A percentile compares a stretch with the other conserved stretches of the same genome.
Evolutionary conservation across 2,797 vertebrate genomes (phyloP).

Genomic region (Microhierax caerulescens): DNA sequence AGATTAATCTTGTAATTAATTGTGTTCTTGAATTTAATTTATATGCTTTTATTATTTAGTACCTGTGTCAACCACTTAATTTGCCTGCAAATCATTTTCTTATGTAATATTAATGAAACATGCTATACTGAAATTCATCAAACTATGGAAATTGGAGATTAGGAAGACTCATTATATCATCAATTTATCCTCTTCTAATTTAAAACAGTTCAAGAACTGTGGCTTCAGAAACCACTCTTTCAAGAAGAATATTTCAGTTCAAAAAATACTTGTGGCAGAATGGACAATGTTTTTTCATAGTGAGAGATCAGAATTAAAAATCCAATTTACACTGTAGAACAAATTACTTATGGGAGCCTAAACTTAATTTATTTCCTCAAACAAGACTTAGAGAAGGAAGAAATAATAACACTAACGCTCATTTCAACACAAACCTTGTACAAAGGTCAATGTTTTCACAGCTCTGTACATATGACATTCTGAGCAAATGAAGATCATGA

Average conservation of each 20-base stretch:
- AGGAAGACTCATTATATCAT: constrained; percentile 13
- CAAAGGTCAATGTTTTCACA: not conserved
- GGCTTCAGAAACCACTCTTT: not conserved
- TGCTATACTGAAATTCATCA: constrained; percentile 47
- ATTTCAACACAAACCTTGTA: not conserved
- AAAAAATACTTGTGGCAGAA: not conserved
- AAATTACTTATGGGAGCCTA: not conserved
- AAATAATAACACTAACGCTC: not conserved
- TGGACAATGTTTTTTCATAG: not conserved
- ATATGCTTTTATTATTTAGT: constrained; percentile 60
- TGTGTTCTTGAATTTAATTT: constrained; percentile 28
- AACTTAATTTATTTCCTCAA: not conserved
- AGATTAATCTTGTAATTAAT: constrained; percentile 35
- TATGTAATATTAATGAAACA: constrained; percentile 51
- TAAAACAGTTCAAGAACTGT: not conserved
- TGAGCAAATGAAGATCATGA: not conserved
- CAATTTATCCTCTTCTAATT: not conserved
- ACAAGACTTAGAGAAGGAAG: not conserved
- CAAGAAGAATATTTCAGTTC: not conserved
- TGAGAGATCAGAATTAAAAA: not conserved
- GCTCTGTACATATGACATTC: not conserved
- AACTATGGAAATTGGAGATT: constrained; percentile 32
- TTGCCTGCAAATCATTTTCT: constrained; percentile 32
- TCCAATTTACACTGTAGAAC: not conserved
- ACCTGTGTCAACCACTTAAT: constrained; percentile 64